phyloP scores from a whole-genome alignment of 1,140 invertebrate genomes.

The Procambarus clarkii region DNA sequence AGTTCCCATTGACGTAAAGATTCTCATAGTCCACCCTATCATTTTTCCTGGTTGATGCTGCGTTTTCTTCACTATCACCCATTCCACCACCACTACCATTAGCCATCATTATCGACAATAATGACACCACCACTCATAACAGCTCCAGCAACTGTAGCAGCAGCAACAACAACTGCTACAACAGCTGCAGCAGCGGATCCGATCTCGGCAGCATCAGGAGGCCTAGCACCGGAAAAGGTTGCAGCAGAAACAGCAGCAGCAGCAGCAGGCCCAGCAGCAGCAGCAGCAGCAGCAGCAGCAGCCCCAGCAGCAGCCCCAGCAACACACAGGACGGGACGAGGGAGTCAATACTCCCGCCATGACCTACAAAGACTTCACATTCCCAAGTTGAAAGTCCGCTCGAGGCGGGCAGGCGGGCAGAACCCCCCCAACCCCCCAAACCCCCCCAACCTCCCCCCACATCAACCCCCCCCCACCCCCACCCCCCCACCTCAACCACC shows the following conservation, averaged over 20 bases:
- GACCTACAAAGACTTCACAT: conserved; percentile 38
- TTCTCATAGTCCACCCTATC: too few species aligned
- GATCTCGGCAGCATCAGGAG: neutral
- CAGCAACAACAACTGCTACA: neutral
- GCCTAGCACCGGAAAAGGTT: neutral
- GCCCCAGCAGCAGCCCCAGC: neutral
- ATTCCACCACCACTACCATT: too few species aligned
- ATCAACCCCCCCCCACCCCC: too few species aligned
- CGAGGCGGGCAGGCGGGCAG: too few species aligned
- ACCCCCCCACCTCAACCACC: too few species aligned
- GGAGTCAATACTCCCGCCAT: neutral
- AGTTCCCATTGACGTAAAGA: too few species aligned
- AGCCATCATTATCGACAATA: too few species aligned
- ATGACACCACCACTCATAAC: neutral
- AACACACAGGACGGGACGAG: neutral
- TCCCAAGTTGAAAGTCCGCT: conserved; percentile 33
- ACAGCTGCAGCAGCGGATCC: neutral
- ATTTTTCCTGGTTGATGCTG: too few species aligned
- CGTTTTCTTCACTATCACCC: neutral
- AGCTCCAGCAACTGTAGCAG: neutral
- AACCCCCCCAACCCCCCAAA: neutral
- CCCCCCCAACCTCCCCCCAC: too few species aligned
- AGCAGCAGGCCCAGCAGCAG: too few species aligned
- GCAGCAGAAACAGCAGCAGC: neutral
- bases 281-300: neutral